These are phyloP conservation scores for Iguana delicatissima DNA, from an alignment of 2,797 vertebrate genomes.

Conservation along the genomic window DNA sequence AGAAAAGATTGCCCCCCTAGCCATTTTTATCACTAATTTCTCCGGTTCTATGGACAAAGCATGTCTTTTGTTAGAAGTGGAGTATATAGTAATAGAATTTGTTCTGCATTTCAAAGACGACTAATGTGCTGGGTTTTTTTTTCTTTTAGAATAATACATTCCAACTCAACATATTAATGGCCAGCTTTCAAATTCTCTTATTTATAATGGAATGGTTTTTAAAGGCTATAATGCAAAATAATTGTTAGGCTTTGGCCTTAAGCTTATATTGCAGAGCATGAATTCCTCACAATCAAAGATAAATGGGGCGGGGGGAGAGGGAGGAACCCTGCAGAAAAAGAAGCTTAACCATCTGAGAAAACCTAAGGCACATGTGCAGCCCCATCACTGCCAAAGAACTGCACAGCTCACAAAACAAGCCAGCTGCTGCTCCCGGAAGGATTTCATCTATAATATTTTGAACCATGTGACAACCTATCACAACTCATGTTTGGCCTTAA, in stretches of 20 bases:
- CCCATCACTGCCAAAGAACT: slow-evolving; percentile 74
- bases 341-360: slow-evolving; percentile 77
- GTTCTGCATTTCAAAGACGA: slow-evolving; percentile 31
- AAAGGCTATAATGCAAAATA: slow-evolving; percentile 55
- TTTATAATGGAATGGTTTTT: slow-evolving; percentile 49
- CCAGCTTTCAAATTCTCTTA: slow-evolving; percentile 51
- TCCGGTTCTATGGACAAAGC: slow-evolving; percentile 17
- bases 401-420: slow-evolving; percentile 73
- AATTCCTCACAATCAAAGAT: slow-evolving; percentile 61
- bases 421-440: slow-evolving; percentile 77
- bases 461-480: slow-evolving; percentile 69
- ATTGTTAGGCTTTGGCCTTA: slow-evolving; percentile 43
- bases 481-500: slow-evolving; percentile 75
- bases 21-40: slow-evolving; percentile 38
- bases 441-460: slow-evolving; percentile 75
- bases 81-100: slow-evolving; percentile 18
- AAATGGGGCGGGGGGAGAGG: slow-evolving; percentile 29
- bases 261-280: slow-evolving; percentile 35
- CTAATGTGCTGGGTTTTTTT: slow-evolving; percentile 19
- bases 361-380: slow-evolving; percentile 74
- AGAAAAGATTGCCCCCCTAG: neutral
- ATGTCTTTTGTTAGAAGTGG: slow-evolving; percentile 41
- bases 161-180: slow-evolving; percentile 36
- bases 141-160: slow-evolving; percentile 28
- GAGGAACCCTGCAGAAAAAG: slow-evolving; percentile 44